Evolutionary conservation across 2,888 invertebrate genomes (phyloP).

Genomic region (Mantis religiosa): DNA sequence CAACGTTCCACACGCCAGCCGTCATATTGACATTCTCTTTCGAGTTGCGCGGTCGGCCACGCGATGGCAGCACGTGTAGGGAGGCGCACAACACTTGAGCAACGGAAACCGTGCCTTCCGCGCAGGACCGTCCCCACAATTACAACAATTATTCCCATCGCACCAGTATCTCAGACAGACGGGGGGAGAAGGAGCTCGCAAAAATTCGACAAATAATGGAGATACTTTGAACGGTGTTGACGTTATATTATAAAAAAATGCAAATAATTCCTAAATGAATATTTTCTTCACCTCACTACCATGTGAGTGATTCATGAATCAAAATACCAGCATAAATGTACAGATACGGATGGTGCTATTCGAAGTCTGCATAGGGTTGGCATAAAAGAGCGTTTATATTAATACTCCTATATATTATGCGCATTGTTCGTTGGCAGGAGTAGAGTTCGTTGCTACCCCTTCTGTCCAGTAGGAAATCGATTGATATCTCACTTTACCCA

Average conservation of each 20-base stretch:
- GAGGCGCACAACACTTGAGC: slow-evolving; percentile 16
- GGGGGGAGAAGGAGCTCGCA: background rate
- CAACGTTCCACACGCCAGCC: slow-evolving; percentile 1
- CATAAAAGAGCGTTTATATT: too few species aligned
- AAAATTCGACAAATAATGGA: background rate
- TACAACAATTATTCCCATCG: background rate
- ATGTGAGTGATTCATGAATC: too few species aligned
- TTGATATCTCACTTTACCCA: too few species aligned
- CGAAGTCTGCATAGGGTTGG: too few species aligned
- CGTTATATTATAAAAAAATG: background rate
- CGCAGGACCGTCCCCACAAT: background rate
- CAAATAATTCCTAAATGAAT: too few species aligned
- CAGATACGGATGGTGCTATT: too few species aligned
- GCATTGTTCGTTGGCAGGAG: too few species aligned
- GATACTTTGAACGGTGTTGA: background rate
- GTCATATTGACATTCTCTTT: slow-evolving; percentile 28
- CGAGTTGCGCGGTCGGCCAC: slow-evolving; percentile 15
- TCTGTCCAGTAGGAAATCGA: too few species aligned
- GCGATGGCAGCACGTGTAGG: slow-evolving; percentile 25
- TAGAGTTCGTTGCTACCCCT: too few species aligned
- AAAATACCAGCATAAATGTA: too few species aligned
- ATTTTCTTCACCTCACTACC: too few species aligned
- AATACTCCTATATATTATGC: too few species aligned
- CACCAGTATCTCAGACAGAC: background rate
- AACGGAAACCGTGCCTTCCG: background rate